These are phyloP conservation scores for Antennarius striatus DNA, from an alignment of 2,113 vertebrate genomes.

Conservation along the genomic window DNA sequence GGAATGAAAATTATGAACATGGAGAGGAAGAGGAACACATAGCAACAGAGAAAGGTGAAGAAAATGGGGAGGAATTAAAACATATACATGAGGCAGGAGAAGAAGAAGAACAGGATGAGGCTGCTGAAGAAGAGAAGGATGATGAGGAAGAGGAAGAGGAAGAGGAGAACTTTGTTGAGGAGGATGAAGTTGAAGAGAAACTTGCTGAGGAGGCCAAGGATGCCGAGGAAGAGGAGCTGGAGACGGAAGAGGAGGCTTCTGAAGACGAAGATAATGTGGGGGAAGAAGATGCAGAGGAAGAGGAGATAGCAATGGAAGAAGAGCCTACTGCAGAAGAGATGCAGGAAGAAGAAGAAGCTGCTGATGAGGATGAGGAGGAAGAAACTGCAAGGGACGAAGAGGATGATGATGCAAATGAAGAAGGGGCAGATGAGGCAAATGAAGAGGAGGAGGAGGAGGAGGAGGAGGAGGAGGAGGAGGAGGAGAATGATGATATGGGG, in stretches of 20 bases:
- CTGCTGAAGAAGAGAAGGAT: slow-evolving; percentile 4
- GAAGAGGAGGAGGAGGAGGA: neutral
- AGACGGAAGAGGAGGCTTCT: neutral
- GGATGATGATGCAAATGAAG: neutral
- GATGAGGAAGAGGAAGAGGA: neutral
- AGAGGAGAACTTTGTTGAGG: neutral
- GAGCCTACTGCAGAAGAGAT: neutral
- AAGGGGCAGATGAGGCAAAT: neutral
- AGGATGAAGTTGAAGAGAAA: neutral
- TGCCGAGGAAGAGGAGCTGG: neutral
- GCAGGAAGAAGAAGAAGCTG: neutral
- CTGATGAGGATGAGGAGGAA: neutral
- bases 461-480: neutral
- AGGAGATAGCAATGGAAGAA: neutral
- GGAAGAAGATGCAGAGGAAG: neutral
- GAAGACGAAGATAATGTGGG: slow-evolving; percentile 6
- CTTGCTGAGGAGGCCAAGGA: neutral
- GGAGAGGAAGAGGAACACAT: slow-evolving; percentile 20
- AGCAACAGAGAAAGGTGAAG: slow-evolving; percentile 5
- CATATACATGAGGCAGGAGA: neutral
- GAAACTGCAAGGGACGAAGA: neutral
- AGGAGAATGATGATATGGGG: neutral
- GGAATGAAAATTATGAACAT: neutral
- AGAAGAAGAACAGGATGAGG: neutral
- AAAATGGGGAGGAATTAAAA: too few species aligned